Evolutionary conservation across 2,888 invertebrate genomes (phyloP).

Genomic region (Thecocarcelia acutangulata): DNA sequence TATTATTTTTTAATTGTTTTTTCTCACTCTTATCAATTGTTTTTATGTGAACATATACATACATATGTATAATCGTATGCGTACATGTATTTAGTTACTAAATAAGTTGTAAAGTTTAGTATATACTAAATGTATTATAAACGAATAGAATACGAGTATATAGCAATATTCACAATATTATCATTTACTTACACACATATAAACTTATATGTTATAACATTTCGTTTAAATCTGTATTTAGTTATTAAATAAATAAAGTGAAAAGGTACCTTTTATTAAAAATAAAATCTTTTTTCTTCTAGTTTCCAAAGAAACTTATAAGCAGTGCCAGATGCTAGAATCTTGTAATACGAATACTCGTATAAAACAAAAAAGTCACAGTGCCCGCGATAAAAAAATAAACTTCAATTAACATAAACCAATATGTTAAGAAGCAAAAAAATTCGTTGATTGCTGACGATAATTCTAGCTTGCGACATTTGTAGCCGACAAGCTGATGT

Average conservation of each 20-base stretch:
- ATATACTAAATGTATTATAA: conserved; percentile 53
- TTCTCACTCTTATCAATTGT: conserved; percentile 23
- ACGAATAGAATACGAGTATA: conserved; percentile 10
- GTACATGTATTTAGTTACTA: conserved; percentile 27
- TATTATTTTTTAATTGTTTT: conserved; percentile 13
- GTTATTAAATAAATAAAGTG: conserved; percentile 54
- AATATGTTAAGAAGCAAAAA: too few species aligned
- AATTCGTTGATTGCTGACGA: too few species aligned
- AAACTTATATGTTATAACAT: conserved; percentile 41
- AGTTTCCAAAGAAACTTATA: not conserved
- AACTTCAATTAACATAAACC: too few species aligned
- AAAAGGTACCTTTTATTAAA: conserved; percentile 66
- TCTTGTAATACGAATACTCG: too few species aligned
- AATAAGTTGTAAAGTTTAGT: conserved; percentile 25
- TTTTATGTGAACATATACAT: conserved; percentile 18
- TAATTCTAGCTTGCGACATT: too few species aligned
- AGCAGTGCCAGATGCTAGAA: too few species aligned
- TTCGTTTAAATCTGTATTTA: conserved; percentile 45
- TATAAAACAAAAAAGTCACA: too few species aligned
- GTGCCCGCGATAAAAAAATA: too few species aligned
- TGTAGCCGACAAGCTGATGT: too few species aligned
- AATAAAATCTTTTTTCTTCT: conserved; percentile 15
- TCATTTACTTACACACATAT: conserved; percentile 41
- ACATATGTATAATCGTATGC: too few species aligned
- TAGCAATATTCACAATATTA: conserved; percentile 34